Evolutionary conservation across 2,888 invertebrate species (phyloP).

Genomic region (Epinotia bilunana): DNA sequence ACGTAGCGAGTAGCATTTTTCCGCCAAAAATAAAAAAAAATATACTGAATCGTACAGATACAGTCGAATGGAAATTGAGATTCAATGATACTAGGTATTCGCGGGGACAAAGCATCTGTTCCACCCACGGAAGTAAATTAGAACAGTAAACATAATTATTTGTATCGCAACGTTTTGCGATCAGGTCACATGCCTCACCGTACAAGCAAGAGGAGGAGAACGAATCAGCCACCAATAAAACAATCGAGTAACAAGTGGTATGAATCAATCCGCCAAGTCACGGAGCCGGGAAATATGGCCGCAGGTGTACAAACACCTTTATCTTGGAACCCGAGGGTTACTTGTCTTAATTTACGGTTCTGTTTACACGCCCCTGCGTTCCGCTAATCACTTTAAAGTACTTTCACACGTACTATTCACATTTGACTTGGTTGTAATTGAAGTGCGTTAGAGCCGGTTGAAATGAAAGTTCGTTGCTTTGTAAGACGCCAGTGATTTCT

Average conservation of each 20-base stretch:
- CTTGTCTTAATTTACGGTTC: conserved; percentile 30
- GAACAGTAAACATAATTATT: too few relatives aligned
- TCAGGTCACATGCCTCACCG: neutral
- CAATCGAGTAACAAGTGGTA: conserved; percentile 30
- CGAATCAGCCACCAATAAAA: neutral
- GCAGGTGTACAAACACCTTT: conserved; percentile 29
- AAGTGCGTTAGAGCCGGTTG: neutral
- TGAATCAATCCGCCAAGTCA: conserved; percentile 29
- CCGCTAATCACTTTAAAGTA: conserved; percentile 28
- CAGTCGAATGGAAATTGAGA: too few relatives aligned
- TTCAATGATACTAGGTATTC: too few relatives aligned
- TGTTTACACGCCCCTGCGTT: conserved; percentile 34
- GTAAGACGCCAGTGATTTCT: too few relatives aligned
- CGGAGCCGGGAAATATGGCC: conserved; percentile 25
- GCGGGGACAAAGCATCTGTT: too few relatives aligned
- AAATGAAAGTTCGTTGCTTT: neutral
- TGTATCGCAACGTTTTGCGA: neutral
- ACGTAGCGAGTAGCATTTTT: too few relatives aligned
- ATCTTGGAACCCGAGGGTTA: conserved; percentile 19
- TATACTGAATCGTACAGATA: too few relatives aligned
- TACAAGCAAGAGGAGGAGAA: neutral
- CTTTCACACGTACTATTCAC: conserved; percentile 4
- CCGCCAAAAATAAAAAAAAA: too few relatives aligned
- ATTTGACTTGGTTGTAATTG: conserved; percentile 4
- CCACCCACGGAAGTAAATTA: too few relatives aligned